Base-by-base conservation (phyloP, 1,140 invertebrate species). In the Neuroterus valhalla region DNA sequence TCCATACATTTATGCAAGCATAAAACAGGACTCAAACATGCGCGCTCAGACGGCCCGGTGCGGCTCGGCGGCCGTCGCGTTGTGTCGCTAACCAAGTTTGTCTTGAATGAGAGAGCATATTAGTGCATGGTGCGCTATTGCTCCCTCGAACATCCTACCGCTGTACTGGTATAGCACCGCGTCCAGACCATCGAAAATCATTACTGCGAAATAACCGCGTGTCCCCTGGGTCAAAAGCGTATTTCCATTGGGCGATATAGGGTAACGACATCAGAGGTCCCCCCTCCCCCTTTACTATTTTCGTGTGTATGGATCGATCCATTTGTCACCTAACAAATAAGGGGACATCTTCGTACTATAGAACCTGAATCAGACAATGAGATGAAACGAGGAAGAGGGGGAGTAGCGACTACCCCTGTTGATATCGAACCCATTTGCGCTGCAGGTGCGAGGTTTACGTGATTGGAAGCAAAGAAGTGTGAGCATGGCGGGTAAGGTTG, bases 341-440 rank as follows among this genome's bases (percentile, higher is more conserved):
- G n/a, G n/a, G n/a, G n/a, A n/a, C n/a, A n/a, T n/a, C n/a, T n/a
- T n/a, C n/a, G n/a, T n/a, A n/a, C n/a, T n/a, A n/a, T n/a, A n/a
- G n/a, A n/a, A n/a, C n/a, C n/a, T n/a, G n/a, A n/a, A n/a, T n/a
- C n/a, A n/a, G n/a, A n/a, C n/a, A 46, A 15, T 46, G 45, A 15
- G 3, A 46, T 15, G n/a, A 46, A 8, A 15, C 11, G 11, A 15
- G 45, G n/a, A 46, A 46, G n/a, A 46, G 45, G 46, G 6, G 6
- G 14, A 17, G n/a, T 3, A 48, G 19, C 46, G 46, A 48, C 19
- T 48, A n/a, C n/a, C n/a, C n/a, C n/a, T n/a, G n/a, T n/a, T n/a
- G n/a, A 50, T 71, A 67, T 71, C 69, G 50, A 72, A 76, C 70
- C 52, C 70, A 76, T 76, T 72, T 76, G 68, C 72, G 69, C 72